Evolutionary conservation across 2,888 invertebrate species (phyloP), one percentile per base, ranked within the genome.

Genomic region (Orchesella flavescens): DNA sequence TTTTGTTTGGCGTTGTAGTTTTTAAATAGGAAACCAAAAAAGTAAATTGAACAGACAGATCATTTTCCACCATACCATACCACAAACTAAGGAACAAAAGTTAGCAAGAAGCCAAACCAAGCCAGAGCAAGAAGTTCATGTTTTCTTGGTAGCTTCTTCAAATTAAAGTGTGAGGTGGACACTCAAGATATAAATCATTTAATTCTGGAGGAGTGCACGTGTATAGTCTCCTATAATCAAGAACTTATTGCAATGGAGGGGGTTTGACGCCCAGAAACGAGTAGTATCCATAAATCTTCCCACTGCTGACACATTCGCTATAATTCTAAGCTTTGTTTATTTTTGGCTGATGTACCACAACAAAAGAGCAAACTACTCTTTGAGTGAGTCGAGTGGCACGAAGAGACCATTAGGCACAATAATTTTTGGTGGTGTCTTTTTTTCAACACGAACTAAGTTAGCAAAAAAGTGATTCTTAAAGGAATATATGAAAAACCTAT

Each of bases 141-240:
- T 5, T 21, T 34, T 2, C 34, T 34, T 34, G 2, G 19, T 49
- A 17, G 9, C n/a, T n/a, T 44, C 44, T 63, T n/a, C 46, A 53
- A 74, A 74, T 74, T 74, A 74, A 49, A 74, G 74, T 63, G 61
- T 21, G 21, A 74, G 63, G 61, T 74, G 74, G 74, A 74, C 74
- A 74, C n/a, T n/a, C 7, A 21, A 34, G 34, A 17, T 61, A 74
- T 74, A 74, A 74, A 74, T 74, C 74, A 74, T 74, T 61, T 74
- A 63, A 24, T 4, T 59, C 59, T 1, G 2, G 3, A 59, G 3
- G 34, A 34, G 55, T 55, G n/a, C n/a, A n/a, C n/a, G n/a, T n/a
- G n/a, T n/a, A n/a, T n/a, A n/a, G n/a, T n/a, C n/a, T n/a, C n/a
- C n/a, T n/a, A 43, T 66, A 46, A 13, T 5, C 53, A 21, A 17